Evolutionary conservation across 2,113 vertebrate genomes (phyloP).

Genomic region (Ctenomys sociabilis): DNA sequence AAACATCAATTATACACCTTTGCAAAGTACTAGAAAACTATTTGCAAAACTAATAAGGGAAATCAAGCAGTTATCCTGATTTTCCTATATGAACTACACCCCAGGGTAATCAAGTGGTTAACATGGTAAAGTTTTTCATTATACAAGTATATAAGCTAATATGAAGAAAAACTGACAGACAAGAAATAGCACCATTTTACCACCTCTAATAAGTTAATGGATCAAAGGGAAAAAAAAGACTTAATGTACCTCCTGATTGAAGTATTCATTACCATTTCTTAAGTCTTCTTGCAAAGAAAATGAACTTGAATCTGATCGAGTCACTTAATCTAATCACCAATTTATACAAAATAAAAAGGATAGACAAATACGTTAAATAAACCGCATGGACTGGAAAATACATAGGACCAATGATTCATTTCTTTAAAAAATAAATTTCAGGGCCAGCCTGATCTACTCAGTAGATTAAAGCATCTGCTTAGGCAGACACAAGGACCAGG

Average conservation of each 20-base stretch:
- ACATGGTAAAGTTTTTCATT: constrained; percentile 18
- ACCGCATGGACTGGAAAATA: not conserved
- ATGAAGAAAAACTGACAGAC: constrained; percentile 20
- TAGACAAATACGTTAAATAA: not conserved
- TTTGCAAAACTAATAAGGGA: constrained; percentile 43
- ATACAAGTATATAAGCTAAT: constrained; percentile 11
- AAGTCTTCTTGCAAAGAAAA: constrained; percentile 15
- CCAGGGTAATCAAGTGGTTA: not conserved
- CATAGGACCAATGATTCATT: not conserved
- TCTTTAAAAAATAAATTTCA: not conserved
- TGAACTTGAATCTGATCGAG: constrained; percentile 7
- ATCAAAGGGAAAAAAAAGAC: constrained; percentile 21
- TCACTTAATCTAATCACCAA: not conserved
- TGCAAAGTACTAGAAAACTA: constrained; percentile 31
- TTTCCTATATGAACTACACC: constrained; percentile 20
- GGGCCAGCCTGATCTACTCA: no score
- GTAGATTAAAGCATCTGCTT: no score
- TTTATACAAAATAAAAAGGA: not conserved
- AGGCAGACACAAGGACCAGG: no score
- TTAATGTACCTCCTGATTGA: constrained; percentile 9
- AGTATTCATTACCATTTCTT: not conserved
- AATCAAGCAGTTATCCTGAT: constrained; percentile 15
- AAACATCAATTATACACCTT: constrained; percentile 5
- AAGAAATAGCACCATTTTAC: constrained; percentile 36
- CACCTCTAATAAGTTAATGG: constrained; percentile 18